Evolutionary conservation across 37 sponge, comb jelly and placozoan genomes (phyloP).

Genomic region (Diacarnus erythraeanus): DNA sequence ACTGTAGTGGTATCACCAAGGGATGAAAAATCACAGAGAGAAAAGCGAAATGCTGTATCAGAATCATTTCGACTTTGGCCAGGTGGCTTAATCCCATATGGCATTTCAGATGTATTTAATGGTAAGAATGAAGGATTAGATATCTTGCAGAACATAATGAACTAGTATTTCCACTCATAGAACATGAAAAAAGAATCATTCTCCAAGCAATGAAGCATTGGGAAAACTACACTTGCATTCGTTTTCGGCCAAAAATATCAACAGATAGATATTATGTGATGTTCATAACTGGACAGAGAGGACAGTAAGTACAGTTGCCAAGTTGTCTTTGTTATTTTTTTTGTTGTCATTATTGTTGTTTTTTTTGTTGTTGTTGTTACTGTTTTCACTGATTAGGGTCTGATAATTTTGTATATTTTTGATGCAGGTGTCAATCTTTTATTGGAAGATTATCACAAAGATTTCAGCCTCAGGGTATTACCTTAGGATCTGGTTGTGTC

Average conservation of each 20-base stretch:
- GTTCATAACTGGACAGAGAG: conserved; percentile 42
- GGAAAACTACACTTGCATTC: conserved; percentile 76
- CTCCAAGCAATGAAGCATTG: conserved; percentile 70
- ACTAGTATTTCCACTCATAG: not conserved
- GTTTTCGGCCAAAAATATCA: conserved; percentile 34
- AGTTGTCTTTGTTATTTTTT: too few species aligned
- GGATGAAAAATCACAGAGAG: not conserved
- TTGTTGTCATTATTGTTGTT: too few species aligned
- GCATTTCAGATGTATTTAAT: conserved; percentile 34
- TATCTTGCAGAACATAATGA: not conserved
- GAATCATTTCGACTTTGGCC: conserved; percentile 52
- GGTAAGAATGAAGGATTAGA: conserved; percentile 41
- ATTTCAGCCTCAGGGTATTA: conserved; percentile 26
- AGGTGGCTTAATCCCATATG: conserved; percentile 43
- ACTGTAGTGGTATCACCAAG: not conserved
- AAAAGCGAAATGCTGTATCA: not conserved
- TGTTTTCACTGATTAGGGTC: too few species aligned
- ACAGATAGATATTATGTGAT: conserved; percentile 23
- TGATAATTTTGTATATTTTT: too few species aligned
- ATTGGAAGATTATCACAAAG: conserved; percentile 19
- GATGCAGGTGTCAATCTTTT: conserved; percentile 54
- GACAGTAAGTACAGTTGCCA: conserved; percentile 18
- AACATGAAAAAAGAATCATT: conserved; percentile 39
- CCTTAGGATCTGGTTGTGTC: conserved; percentile 20
- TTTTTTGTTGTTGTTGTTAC: too few species aligned